Evolutionary conservation across 1,140 invertebrate species (phyloP).

Genomic region (Delia radicum): DNA sequence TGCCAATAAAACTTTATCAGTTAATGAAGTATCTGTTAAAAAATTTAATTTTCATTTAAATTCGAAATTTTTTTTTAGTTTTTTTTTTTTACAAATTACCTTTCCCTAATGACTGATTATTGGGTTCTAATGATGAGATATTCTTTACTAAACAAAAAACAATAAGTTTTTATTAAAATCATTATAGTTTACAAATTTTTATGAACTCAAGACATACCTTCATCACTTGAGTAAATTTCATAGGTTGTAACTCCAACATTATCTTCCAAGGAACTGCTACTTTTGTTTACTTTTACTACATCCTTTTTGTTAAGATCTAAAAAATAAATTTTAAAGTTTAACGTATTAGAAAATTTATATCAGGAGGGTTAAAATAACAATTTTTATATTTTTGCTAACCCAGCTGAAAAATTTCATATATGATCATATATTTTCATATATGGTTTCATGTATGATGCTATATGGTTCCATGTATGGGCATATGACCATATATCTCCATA

Average conservation of each 20-base stretch:
- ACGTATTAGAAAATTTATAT: too few species aligned
- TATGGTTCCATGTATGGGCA: too few species aligned
- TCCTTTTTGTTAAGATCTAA: neutral
- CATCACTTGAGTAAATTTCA: conserved; percentile 44
- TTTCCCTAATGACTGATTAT: neutral
- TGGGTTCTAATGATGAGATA: neutral
- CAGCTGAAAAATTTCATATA: too few species aligned
- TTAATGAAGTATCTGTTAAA: neutral
- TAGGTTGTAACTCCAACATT: conserved; percentile 26
- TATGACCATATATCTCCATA: too few species aligned
- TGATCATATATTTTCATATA: too few species aligned
- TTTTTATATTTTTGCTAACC: too few species aligned
- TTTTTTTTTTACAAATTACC: neutral
- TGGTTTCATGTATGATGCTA: too few species aligned
- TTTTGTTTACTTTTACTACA: neutral
- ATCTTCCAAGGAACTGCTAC: neutral
- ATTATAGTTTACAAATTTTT: too few species aligned
- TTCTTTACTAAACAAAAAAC: conserved; percentile 42
- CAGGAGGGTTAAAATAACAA: too few species aligned
- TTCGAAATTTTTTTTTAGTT: neutral
- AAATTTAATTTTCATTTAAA: too few species aligned
- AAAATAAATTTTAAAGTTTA: too few species aligned
- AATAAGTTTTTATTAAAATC: conserved; percentile 2
- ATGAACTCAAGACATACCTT: conserved; percentile 35
- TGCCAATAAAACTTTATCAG: neutral